These are phyloP conservation scores for Phyllotis vaccarum DNA, from an alignment of 2,797 vertebrate species.

Conservation along the genomic window DNA sequence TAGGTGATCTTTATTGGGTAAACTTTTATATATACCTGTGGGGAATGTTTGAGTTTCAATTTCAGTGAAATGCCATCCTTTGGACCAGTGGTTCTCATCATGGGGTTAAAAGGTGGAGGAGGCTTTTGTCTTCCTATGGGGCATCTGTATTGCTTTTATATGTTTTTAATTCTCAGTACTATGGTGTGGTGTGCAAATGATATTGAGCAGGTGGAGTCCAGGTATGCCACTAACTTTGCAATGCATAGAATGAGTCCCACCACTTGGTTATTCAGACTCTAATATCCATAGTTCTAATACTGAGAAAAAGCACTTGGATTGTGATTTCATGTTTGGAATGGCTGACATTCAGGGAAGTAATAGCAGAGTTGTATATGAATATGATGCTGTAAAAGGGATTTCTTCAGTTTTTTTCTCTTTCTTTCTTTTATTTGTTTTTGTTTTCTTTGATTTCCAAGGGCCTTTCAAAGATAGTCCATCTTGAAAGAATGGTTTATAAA, in stretches of 20 bases:
- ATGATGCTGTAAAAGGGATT: neutral
- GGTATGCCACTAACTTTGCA: neutral
- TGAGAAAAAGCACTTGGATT: neutral
- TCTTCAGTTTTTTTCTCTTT: neutral
- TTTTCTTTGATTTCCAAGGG: conserved; percentile 42
- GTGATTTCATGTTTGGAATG: conserved; percentile 40
- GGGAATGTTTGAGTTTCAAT: neutral
- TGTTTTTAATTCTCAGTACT: neutral
- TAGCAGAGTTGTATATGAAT: neutral
- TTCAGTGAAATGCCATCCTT: neutral
- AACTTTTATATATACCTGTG: neutral
- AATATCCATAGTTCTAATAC: neutral
- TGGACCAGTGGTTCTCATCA: neutral
- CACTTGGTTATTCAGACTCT: neutral
- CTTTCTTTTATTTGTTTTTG: neutral
- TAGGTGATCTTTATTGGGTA: too few species aligned
- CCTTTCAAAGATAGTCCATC: neutral
- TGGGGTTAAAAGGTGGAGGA: neutral
- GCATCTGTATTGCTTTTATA: conserved; percentile 25
- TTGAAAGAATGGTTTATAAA: neutral
- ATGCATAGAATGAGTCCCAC: neutral
- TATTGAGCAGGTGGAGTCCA: neutral
- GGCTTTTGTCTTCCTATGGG: neutral
- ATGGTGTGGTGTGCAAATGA: neutral
- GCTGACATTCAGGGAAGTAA: neutral